Base-by-base conservation (phyloP, 2,888 invertebrate species). In the Thereva unica region DNA sequence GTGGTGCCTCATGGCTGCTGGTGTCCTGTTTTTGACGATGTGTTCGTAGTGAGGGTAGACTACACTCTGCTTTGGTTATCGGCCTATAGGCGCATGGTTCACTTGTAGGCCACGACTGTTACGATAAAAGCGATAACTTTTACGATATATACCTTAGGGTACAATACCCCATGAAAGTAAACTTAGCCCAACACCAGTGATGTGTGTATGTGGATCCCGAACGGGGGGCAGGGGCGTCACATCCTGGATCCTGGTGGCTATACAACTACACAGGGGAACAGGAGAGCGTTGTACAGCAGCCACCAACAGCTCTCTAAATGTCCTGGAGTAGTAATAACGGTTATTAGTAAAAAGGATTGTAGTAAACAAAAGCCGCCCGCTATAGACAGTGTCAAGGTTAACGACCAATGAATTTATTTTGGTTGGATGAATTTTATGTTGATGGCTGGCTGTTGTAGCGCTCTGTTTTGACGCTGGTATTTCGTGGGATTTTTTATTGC, bases 391-490 rank as follows among this genome's bases (percentile, higher is more conserved):
- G 80, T 81, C 80, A 81, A 81, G 80, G 80, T 81, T 81, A 81
- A 80, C 79, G 80, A 78, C 80, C 80, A 79, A 78, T 78, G 78
- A 78, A 78, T 79, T 78, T 77, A 78, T 78, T 77, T 79, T 78
- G 78, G 79, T 78, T 79, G 78, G 79, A 78, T 79, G 78, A 78
- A 78, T 79, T 79, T 79, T 78, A 79, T 78, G 79, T 78, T 78
- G 78, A 78, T 78, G 54, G 45, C 54, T 54, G 53, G 67, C 56
- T 65, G 57, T 67, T 64, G 59, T 23, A 23, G 23, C 23, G 1
- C 64, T 59, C 64, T 69, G 67, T 67, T 69, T 67, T 69, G 69
- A 67, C 69, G 67, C 67, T 65, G 56, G 56, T 55, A 53, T 67
- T 67, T 63, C 40, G 59, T 52, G 44, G 64, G 64, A 53, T 44